phyloP scores from a whole-genome alignment of 2,113 vertebrate species.

The Apteryx owenii region DNA sequence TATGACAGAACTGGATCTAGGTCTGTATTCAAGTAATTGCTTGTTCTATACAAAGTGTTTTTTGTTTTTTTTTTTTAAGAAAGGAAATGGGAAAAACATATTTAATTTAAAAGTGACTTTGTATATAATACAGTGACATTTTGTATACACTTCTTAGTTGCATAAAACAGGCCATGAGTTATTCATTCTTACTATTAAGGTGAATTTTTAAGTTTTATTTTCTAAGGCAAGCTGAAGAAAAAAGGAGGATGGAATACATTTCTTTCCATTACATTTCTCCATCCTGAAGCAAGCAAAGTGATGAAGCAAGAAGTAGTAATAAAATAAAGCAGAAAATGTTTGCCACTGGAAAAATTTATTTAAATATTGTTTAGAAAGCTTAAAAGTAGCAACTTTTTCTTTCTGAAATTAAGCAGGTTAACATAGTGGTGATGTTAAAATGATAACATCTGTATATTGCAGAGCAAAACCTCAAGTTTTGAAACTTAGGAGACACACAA shows the following conservation, averaged over 20 bases:
- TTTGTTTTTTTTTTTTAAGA: not conserved
- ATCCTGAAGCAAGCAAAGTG: not conserved
- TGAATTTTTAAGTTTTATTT: not conserved
- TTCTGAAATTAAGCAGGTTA: not conserved
- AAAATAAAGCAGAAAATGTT: not conserved
- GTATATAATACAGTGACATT: fast-evolving
- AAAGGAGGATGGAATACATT: not conserved
- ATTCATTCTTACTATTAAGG: not conserved
- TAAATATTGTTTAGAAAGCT: not conserved
- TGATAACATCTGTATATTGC: not conserved
- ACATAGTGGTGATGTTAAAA: not conserved
- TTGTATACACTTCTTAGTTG: not conserved
- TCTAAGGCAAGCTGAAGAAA: not conserved
- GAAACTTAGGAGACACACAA: not conserved
- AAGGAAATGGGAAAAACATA: not conserved
- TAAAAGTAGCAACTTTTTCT: not conserved
- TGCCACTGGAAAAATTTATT: not conserved
- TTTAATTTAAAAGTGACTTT: not conserved
- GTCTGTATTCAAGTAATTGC: not conserved
- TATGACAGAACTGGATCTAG: not conserved
- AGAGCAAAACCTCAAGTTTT: not conserved
- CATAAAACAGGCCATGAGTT: not conserved
- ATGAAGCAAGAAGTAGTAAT: not conserved
- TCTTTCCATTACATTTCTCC: not conserved
- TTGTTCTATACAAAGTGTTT: not conserved